Base-by-base conservation (phyloP, 2,888 invertebrate genomes). In the Thymelicus acteon region DNA sequence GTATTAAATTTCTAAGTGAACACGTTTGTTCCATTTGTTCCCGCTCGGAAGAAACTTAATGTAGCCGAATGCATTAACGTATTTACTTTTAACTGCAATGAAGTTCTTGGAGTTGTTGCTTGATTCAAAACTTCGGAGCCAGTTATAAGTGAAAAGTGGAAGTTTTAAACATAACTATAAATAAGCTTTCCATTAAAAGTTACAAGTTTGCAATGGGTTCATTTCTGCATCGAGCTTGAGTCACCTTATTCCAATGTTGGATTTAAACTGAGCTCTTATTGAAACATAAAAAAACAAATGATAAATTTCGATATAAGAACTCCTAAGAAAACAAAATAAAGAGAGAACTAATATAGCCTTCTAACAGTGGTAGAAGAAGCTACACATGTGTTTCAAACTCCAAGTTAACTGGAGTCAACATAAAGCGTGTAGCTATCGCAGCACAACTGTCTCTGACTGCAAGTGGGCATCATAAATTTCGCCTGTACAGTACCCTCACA, bases 1-100 rank as follows among this genome's bases (percentile, higher is more conserved):
- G 70, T 65, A 49, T 70, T 64, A 60, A 70, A 60, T 70, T 70
- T 70, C 69, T 69, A 64, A 70, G 60, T 70, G 64, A 64, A 49
- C 60, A 62, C 57, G 63, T 69, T 69, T 58, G 69, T 69, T 63
- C 63, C 69, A 63, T 63, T 70, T 64, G 70, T 70, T 60, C 15
- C 60, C 37, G 37, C 68, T 64, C 63, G 24, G 58, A 52, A 70
- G 60, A 64, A 70, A 70, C 70, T 70, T 64, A 69, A 58, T 44
- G 70, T 64, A 64, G 63, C 70, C 64, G 49, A 70, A 70, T 70
- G 70, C 64, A 70, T 63, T 64, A 58, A 70, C 49, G 48, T 64
- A 64, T 64, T 70, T 64, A 70, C 69, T 63, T 64, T 64, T 49
- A 60, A 64, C 58, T 57, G 39, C 63, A 49, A 40, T 57, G 48